Evolutionary conservation across 2,888 invertebrate genomes (phyloP).

Genomic region (Cremastobaeus sp.): DNA sequence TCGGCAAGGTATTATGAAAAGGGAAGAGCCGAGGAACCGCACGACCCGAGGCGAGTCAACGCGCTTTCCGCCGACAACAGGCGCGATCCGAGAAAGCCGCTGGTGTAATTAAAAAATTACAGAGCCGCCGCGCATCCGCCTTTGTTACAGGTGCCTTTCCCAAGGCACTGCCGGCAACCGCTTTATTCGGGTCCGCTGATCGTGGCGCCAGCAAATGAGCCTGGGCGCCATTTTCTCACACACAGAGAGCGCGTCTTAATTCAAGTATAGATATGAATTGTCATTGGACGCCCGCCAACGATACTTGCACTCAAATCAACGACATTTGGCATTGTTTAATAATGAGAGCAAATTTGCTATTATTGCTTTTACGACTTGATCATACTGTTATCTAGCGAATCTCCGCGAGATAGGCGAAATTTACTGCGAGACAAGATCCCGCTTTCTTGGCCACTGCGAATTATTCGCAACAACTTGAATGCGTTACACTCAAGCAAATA

Average conservation of each 20-base stretch:
- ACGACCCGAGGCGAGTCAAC: constrained; percentile 41
- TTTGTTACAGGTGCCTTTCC: constrained; percentile 63
- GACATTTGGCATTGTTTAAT: constrained; percentile 62
- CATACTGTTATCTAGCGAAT: constrained; percentile 52
- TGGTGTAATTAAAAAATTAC: constrained; percentile 76
- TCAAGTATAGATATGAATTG: constrained; percentile 55
- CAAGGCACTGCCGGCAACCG: constrained; percentile 61
- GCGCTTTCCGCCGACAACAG: constrained; percentile 43
- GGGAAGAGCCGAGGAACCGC: constrained; percentile 59
- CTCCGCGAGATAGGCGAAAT: constrained; percentile 46
- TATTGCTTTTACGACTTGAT: constrained; percentile 59
- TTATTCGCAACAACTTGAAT: constrained; percentile 46
- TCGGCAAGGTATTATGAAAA: constrained; percentile 67
- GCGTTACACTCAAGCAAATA: constrained; percentile 25
- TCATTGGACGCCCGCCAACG: constrained; percentile 51
- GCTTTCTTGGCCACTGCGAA: constrained; percentile 39
- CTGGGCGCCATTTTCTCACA: constrained; percentile 57
- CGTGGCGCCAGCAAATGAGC: constrained; percentile 70
- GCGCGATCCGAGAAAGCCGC: constrained; percentile 46
- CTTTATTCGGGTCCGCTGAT: constrained; percentile 63
- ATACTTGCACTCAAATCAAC: constrained; percentile 57
- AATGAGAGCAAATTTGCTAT: constrained; percentile 62
- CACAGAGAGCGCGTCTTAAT: constrained; percentile 43
- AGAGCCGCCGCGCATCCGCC: constrained; percentile 65
- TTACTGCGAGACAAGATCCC: constrained; percentile 48